Base-by-base conservation (phyloP, 2,888 invertebrate genomes). In the Hypercompe scribonia region DNA sequence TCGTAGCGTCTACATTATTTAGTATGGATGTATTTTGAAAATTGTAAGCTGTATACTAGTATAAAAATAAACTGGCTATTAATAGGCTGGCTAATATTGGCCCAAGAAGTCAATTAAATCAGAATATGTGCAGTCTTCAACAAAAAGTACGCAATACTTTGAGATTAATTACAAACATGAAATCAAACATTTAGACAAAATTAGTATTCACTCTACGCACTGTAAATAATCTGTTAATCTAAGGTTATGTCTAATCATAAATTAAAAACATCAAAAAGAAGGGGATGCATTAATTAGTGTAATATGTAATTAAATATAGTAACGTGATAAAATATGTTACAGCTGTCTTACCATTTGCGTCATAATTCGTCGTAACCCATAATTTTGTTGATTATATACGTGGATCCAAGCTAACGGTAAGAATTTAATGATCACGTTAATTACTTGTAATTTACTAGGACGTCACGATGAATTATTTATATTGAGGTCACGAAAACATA, bases 351-450 rank as follows among this genome's bases (percentile, higher is more conserved):
- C 68, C 68, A 71, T 58, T 50, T 75, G 65, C 78, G 81, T 77
- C 83, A 81, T 36, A 63, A 71, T 24, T 63, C 70, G 68, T 81
- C 76, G 68, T 61, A 65, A 69, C 74, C 71, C 67, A 73, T 70
- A 28, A 74, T 46, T 70, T 21, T 71, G 39, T 18, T 42, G 24
- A 75, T 70, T 65, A 77, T 72, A 46, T 39, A 67, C 34, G 65
- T 67, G 13, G 65, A 61, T 61, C 61, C n/a, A 76, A 71, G 76
- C 75, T 75, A 75, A 42, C 68, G 75, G 39, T 70, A 73, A 63
- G 54, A n/a, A 24, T 50, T 67, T 54, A 33, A 36, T 71, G 71
- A 64, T 39, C 34, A 58, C 68, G 68, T 76, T 78, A 72, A 76
- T 80, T 66, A 75, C 65, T 65, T 69, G 21, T 65, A 71, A 72